Percentiles rank a stretch among this genome's conserved stretches.
Evolutionary conservation across 2,797 vertebrate genomes (phyloP).

Genomic region (Corythornis leucogaster): DNA sequence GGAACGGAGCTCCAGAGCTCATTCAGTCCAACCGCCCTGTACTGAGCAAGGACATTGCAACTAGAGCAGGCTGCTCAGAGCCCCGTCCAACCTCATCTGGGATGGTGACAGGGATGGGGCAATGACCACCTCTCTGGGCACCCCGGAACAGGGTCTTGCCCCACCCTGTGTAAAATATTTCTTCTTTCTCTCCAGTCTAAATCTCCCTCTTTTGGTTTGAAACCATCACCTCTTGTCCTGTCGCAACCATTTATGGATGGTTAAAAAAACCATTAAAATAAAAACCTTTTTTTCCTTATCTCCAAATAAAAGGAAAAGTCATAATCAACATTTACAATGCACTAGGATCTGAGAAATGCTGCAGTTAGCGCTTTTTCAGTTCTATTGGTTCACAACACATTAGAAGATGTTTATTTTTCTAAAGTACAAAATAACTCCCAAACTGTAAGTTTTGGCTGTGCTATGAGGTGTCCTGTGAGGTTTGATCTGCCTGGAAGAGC

Average conservation of each 20-base stretch:
- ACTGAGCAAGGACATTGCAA: not conserved
- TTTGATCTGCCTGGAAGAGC: not conserved
- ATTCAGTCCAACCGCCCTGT: not conserved
- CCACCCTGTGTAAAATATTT: not conserved
- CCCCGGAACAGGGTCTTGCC: not conserved
- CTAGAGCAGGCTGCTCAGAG: not conserved
- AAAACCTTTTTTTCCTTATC: not conserved
- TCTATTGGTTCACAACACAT: rapidly evolving
- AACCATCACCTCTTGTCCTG: not conserved
- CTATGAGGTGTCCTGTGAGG: not conserved
- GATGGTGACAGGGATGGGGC: not conserved
- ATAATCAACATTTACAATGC: not conserved
- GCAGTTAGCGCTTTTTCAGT: not conserved
- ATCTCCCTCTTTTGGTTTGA: not conserved
- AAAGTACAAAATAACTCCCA: not conserved
- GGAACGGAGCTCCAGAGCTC: not conserved
- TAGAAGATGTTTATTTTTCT: not conserved
- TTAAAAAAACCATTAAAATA: not conserved
- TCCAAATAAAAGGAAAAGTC: not conserved
- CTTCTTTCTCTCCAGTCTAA: not conserved
- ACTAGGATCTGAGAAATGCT: not conserved
- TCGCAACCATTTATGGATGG: not conserved
- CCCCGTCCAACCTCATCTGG: not conserved
- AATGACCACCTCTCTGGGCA: not conserved
- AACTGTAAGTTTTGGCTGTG: not conserved